Evolutionary conservation across 2,888 invertebrate species (phyloP).

Genomic region (Ceramica pisi): DNA sequence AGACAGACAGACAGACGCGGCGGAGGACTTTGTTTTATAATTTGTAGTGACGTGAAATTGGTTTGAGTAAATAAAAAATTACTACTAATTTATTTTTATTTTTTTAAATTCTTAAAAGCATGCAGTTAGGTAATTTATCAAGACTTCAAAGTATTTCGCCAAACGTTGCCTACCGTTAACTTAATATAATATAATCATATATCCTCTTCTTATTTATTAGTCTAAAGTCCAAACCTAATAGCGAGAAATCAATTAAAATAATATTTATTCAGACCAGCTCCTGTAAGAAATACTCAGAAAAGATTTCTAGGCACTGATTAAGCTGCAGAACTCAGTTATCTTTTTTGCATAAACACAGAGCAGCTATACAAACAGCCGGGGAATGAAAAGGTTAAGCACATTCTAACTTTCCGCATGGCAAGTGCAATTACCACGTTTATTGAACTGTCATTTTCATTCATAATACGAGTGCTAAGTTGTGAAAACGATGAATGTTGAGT

Average conservation of each 20-base stretch:
- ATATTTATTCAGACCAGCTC: constrained; percentile 16
- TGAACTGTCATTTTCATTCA: not conserved
- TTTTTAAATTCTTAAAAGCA: not conserved
- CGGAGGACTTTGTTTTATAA: no score
- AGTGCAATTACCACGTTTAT: not conserved
- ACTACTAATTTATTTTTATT: not conserved
- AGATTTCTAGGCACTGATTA: constrained; percentile 37
- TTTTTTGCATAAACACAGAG: constrained; percentile 39
- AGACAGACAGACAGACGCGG: no score
- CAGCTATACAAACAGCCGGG: not conserved
- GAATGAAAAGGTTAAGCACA: not conserved
- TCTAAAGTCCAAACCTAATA: constrained; percentile 9
- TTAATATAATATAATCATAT: constrained; percentile 23
- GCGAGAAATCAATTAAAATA: constrained; percentile 35
- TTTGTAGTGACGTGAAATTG: not conserved
- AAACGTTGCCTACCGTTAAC: constrained; percentile 24
- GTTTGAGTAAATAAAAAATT: not conserved
- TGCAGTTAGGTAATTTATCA: constrained; percentile 14
- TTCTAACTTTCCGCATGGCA: not conserved
- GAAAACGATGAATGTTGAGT: no score
- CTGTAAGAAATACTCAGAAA: constrained; percentile 32
- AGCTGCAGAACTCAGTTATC: constrained; percentile 17
- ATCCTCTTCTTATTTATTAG: constrained; percentile 24
- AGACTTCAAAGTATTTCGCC: constrained; percentile 13
- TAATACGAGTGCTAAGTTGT: not conserved